A percentile compares a stretch with the other conserved stretches of the same genome.
Conservation (phyloP, 2,113 vertebrate species). For the Meriones unguiculatus region DNA sequence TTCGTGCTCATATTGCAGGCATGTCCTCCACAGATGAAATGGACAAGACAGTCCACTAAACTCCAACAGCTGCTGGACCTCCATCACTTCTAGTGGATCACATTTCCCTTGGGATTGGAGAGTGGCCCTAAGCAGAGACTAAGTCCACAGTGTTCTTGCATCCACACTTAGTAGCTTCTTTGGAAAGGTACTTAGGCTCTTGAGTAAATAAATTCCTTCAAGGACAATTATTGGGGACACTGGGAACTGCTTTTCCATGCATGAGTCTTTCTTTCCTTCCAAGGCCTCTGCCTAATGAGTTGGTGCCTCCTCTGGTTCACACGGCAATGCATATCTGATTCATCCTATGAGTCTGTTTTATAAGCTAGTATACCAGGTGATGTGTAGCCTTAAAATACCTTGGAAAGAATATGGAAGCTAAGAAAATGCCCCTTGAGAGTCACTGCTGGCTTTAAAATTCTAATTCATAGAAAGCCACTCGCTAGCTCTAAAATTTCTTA, state of each 20-base stretch:
- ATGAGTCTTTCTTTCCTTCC: conserved; percentile 25
- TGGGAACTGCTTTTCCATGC: background rate
- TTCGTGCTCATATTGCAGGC: conserved; percentile 76
- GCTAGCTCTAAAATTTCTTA: background rate
- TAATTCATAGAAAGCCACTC: background rate
- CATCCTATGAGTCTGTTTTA: background rate
- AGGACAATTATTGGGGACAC: background rate
- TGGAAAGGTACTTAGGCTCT: conserved; percentile 6
- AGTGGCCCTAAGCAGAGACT: conserved; percentile 58
- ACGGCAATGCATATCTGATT: background rate
- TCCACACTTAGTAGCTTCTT: background rate
- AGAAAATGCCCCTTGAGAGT: conserved; percentile 12
- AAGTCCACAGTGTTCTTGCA: conserved; percentile 47
- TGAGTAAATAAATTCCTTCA: conserved; percentile 43
- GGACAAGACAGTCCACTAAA: conserved; percentile 52
- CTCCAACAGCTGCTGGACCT: conserved; percentile 10
- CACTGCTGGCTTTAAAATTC: background rate
- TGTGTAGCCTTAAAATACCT: background rate
- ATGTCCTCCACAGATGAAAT: conserved; percentile 64
- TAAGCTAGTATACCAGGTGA: background rate
- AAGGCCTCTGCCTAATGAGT: background rate
- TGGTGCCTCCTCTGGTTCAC: background rate
- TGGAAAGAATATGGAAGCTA: background rate
- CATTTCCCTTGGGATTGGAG: background rate
- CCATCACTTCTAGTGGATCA: conserved; percentile 63